Conservation (phyloP, 2,113 vertebrate genomes). For the Oryzias javanicus region DNA sequence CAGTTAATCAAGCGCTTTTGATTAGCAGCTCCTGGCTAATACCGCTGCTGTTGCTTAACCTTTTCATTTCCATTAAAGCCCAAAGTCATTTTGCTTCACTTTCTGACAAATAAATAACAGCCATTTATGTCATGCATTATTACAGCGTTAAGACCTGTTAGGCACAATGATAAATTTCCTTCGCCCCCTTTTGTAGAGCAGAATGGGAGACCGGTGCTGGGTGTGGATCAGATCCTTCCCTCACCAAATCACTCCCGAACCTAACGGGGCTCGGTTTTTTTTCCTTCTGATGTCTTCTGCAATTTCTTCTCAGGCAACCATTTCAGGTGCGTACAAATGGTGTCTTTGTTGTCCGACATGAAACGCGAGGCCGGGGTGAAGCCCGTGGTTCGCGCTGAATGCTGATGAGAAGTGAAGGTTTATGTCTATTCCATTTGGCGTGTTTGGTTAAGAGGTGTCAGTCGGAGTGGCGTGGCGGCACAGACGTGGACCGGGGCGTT, state of each 20-base stretch:
- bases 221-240: background rate
- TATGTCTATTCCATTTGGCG: constrained; percentile 51
- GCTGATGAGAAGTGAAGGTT: constrained; percentile 61
- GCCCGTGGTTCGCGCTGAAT: constrained; percentile 47
- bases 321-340: constrained; percentile 61
- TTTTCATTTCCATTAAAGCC: too few species aligned
- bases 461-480: constrained; percentile 58
- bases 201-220: too few species aligned
- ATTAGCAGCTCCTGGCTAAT: too few species aligned
- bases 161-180: too few species aligned
- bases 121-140: too few species aligned
- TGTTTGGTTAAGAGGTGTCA: constrained; percentile 66
- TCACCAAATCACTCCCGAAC: constrained; percentile 17
- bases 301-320: constrained; percentile 49
- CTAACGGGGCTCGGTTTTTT: constrained; percentile 36
- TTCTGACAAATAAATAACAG: too few species aligned
- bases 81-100: too few species aligned
- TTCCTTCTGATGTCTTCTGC: constrained; percentile 36
- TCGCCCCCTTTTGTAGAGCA: too few species aligned
- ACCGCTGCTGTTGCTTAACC: too few species aligned
- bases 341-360: constrained; percentile 65
- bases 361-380: constrained; percentile 48
- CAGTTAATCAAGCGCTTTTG: too few species aligned
- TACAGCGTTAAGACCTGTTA: too few species aligned
- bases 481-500: constrained; percentile 45